phyloP scores from a whole-genome alignment of 2,888 invertebrate species.

The Amphipyra berbera region DNA sequence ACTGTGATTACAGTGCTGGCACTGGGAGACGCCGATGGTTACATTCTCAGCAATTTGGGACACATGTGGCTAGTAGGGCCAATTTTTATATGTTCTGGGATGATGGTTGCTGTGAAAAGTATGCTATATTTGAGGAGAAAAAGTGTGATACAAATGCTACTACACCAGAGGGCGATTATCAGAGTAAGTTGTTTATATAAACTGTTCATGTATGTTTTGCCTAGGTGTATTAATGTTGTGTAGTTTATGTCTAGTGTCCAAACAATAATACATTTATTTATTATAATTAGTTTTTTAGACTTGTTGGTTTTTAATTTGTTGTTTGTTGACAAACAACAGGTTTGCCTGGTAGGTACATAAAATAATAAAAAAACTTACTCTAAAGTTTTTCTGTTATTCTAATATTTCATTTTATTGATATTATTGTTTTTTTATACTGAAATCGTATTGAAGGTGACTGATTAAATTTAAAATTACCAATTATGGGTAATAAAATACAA shows the following conservation, averaged over 20 bases:
- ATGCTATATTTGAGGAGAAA: conserved; percentile 91
- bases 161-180: conserved; percentile 91
- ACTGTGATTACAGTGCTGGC: conserved; percentile 91
- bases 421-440: too few species aligned
- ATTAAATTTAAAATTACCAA: too few species aligned
- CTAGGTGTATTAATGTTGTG: background rate
- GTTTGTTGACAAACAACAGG: too few species aligned
- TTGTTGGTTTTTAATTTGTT: too few species aligned
- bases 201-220: background rate
- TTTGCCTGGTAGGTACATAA: too few species aligned
- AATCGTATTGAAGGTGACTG: too few species aligned
- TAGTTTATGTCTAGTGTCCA: background rate
- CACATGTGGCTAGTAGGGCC: conserved; percentile 93
- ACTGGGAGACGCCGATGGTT: conserved; percentile 90
- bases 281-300: too few species aligned
- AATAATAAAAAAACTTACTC: too few species aligned
- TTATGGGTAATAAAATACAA: too few species aligned
- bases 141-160: conserved; percentile 91
- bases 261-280: background rate
- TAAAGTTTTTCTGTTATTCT: too few species aligned
- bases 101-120: conserved; percentile 92
- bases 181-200: conserved; percentile 83
- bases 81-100: conserved; percentile 92
- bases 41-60: conserved; percentile 90
- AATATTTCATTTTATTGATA: too few species aligned